These are phyloP conservation scores for Iguana delicatissima DNA, from an alignment of 2,797 vertebrate species.

Conservation along the genomic window DNA sequence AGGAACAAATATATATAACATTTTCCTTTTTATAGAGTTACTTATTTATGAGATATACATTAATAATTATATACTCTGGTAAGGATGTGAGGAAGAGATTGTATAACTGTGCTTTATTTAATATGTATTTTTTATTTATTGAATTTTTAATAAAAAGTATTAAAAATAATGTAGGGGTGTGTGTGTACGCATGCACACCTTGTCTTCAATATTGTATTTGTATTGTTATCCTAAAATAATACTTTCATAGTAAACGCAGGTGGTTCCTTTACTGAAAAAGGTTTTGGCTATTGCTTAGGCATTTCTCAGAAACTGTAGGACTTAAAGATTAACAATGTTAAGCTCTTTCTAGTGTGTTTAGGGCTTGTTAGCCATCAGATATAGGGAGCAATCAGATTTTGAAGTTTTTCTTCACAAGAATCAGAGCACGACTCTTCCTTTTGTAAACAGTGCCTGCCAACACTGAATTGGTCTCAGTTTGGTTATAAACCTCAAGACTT, in stretches of 20 bases:
- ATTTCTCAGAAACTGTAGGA: background rate
- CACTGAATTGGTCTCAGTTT: constrained; percentile 13
- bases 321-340: constrained; percentile 31
- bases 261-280: background rate
- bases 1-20: too few relatives aligned
- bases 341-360: constrained; percentile 25
- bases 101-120: too few relatives aligned
- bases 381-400: constrained; percentile 20
- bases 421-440: constrained; percentile 5
- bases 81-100: too few relatives aligned
- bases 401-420: constrained; percentile 16
- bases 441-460: constrained; percentile 7
- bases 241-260: background rate
- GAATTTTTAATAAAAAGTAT: too few relatives aligned
- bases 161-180: too few relatives aligned
- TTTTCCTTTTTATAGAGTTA: too few relatives aligned
- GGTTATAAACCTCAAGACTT: constrained; percentile 17
- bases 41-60: too few relatives aligned
- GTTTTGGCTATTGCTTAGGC: background rate
- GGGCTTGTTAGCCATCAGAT: constrained; percentile 22
- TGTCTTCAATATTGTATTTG: too few relatives aligned
- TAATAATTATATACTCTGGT: too few relatives aligned
- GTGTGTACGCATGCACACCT: too few relatives aligned
- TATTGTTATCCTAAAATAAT: too few relatives aligned
- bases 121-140: too few relatives aligned